Evolutionary conservation across 1,140 invertebrate genomes (phyloP), one percentile per base, ranked within the genome.

Genomic region (Uloborus diversus): DNA sequence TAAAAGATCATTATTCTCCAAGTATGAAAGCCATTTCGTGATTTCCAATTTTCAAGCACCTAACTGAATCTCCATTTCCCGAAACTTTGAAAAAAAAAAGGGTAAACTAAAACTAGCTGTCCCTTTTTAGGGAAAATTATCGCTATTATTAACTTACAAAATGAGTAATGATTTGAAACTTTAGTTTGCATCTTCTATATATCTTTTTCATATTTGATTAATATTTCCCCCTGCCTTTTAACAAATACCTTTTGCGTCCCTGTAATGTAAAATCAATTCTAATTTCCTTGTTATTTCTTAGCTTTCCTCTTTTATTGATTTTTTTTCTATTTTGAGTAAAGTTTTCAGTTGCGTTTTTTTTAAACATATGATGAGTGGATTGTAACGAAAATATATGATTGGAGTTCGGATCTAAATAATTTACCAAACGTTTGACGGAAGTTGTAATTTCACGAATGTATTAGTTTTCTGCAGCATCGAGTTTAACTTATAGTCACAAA

Each of bases 191-290:
- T 3, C n/a, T n/a, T n/a, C 37, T 53, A 59, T 4, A 57, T 71
- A 71, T 35, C 59, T 71, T 59, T 59, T 59, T 27, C 33, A 28
- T 23, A 9, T 42, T 32, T 71, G 68, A 71, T 71, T 71, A 71
- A 71, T 71, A 71, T 59, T 71, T 53, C 4, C n/a, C 27, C 42
- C 20, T 49, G 28, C 59, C 35, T 71, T 59, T 71, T 27, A 71
- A 71, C 68, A 71, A 71, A 71, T 71, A 71, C 27, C 35, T 27
- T 14, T 53, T 27, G 64, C 35, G 27, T 17, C 23, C 25, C 11
- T 62, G 70, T 75, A 75, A 75, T 75, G 70, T 23, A 62, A 75
- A 75, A 75, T 75, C 70, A 59, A 75, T 75, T 56, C 70, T 64
- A 75, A 75, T 75, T 75, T 51, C 59, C n/a, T 32, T n/a, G 28